Evolutionary conservation across 2,797 vertebrate genomes (phyloP).

Genomic region (Petrocephalus schoutedeni): DNA sequence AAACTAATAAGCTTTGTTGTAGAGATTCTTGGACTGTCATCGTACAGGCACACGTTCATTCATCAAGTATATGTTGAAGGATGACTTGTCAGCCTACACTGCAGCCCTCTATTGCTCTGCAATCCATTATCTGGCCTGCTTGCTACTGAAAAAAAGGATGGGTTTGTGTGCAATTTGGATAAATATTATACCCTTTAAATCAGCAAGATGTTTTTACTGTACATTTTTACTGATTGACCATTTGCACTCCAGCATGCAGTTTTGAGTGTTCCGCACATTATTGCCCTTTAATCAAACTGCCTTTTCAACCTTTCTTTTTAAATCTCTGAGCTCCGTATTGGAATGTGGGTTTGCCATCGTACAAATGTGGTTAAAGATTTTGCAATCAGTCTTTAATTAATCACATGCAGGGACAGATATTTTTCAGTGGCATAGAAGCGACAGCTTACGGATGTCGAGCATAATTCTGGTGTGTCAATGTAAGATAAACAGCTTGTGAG

Average conservation of each 20-base stretch:
- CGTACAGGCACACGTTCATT: background rate
- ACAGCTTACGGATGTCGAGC: background rate
- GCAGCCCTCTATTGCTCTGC: conserved; percentile 12
- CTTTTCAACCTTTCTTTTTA: background rate
- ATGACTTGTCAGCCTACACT: conserved; percentile 18
- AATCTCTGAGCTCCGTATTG: background rate
- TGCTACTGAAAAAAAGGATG: background rate
- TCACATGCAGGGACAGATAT: background rate
- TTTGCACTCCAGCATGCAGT: background rate
- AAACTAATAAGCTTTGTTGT: conserved; percentile 3
- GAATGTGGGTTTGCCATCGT: background rate
- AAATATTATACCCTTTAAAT: background rate
- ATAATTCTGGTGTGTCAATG: background rate
- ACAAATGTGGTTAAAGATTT: background rate
- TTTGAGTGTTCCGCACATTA: background rate
- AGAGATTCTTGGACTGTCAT: conserved; percentile 15
- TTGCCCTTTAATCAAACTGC: background rate
- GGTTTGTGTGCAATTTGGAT: background rate
- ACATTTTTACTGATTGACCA: background rate
- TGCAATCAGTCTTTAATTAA: conserved; percentile 1
- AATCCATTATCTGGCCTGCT: conserved; percentile 18
- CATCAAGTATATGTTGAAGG: conserved; percentile 19
- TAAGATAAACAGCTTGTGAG: conserved; percentile 13
- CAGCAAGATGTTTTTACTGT: background rate
- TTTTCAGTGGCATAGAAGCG: background rate